A percentile compares a stretch with the other conserved stretches of the same genome.
Conservation (phyloP, 2,888 invertebrate species). For the Macaria liturata region DNA sequence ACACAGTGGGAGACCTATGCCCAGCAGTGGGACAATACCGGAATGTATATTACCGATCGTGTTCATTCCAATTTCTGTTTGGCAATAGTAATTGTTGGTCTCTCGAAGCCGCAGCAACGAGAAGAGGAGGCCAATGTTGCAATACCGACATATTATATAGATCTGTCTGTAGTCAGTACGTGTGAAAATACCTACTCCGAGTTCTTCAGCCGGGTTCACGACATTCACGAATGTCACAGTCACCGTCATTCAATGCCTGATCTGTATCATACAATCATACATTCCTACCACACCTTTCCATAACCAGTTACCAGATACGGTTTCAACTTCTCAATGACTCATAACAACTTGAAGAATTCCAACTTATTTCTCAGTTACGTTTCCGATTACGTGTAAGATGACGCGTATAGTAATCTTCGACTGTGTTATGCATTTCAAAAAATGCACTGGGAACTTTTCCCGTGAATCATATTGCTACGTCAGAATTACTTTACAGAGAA, state of each 20-base stretch:
- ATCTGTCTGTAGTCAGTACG: no score
- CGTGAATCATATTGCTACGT: background rate
- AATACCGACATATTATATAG: background rate
- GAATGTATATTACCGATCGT: no score
- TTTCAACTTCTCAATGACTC: conserved; percentile 3
- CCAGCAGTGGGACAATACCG: no score
- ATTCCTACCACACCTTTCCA: conserved; percentile 13
- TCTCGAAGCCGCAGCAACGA: no score
- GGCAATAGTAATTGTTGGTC: no score
- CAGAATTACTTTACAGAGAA: conserved; percentile 6
- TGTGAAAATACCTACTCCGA: conserved; percentile 2
- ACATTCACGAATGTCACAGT: conserved; percentile 21
- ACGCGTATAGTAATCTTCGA: no score
- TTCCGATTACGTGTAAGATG: no score
- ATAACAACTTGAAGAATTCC: background rate
- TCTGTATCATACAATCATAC: background rate
- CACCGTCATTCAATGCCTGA: conserved; percentile 12
- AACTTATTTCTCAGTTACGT: no score
- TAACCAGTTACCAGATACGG: conserved; percentile 16
- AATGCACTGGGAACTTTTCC: no score
- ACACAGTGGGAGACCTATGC: no score
- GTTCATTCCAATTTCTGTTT: no score
- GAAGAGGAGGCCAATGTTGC: background rate
- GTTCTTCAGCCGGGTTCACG: conserved; percentile 22
- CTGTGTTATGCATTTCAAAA: no score